Evolutionary conservation across 1,140 invertebrate genomes (phyloP), one percentile per base, ranked within the genome.

Genomic region (Heliothis virescens): DNA sequence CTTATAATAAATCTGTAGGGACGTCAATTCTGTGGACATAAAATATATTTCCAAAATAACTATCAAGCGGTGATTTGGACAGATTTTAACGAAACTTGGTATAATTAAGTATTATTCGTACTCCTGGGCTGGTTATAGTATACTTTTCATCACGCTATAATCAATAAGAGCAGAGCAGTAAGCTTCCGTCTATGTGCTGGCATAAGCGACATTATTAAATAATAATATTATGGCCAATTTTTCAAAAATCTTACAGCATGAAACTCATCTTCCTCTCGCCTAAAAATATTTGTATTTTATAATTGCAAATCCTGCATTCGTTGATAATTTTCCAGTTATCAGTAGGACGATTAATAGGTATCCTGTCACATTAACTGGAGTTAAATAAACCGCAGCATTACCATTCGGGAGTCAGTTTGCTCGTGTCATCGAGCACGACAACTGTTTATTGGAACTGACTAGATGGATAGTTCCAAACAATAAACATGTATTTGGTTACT

Each of bases 261-360:
- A 41, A 78, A 29, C 75, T 67, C 47, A 3, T 29, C 53, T 53
- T 77, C 50, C 59, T 59, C 34, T 78, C 11, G 26, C 26, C 13
- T 57, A 53, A 69, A 59, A 53, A 69, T 48, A 53, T 18, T 57
- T 69, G 16, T 11, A 41, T 50, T 69, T 62, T 34, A 75, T 15
- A 16, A 26, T 7, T 60, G 77, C 88, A 63, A 63, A 85, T 88
- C 86, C 86, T 85, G 80, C 65, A 67, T 81, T 78, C 48, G 52
- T 62, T 81, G 87, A 89, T 89, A 86, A 89, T 15, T 77, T 83
- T 86, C 83, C 63, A 84, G 52, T 86, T 90, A 90, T 91, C 89
- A 81, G 65, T 79, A 87, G 85, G 86, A 89, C 89, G 86, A 86
- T 85, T 80, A 16, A 72, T 81, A 82, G 85, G 85, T 89, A 85